Percentiles rank a stretch among this genome's conserved stretches.
phyloP scores from a whole-genome alignment of 2,888 invertebrate species.

The Temnothorax ravouxi region DNA sequence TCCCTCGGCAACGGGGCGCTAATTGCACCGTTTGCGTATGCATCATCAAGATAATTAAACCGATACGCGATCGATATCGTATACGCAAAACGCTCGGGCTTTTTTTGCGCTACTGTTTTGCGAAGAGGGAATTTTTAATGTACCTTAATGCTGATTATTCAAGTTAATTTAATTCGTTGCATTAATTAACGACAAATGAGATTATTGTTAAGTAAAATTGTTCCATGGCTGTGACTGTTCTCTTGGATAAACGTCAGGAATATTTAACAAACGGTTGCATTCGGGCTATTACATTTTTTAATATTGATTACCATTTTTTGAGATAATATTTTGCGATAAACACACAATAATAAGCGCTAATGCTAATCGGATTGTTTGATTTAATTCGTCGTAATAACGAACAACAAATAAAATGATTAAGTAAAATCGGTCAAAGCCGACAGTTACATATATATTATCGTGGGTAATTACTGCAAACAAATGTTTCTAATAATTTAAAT shows the following conservation, averaged over 20 bases:
- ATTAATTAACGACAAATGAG: background rate
- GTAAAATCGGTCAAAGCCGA: background rate
- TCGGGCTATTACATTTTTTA: background rate
- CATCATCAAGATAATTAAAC: constrained; percentile 37
- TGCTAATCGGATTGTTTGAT: constrained; percentile 10
- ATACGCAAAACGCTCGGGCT: background rate
- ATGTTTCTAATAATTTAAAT: constrained; percentile 9
- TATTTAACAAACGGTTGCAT: background rate
- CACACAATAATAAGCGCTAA: constrained; percentile 7
- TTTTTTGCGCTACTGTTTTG: background rate
- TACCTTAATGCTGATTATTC: constrained; percentile 6
- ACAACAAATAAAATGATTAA: constrained; percentile 14
- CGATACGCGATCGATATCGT: constrained; percentile 7
- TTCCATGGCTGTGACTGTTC: background rate
- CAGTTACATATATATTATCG: background rate
- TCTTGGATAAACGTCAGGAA: constrained; percentile 2
- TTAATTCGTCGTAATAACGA: constrained; percentile 24
- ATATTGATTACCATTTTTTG: constrained; percentile 24
- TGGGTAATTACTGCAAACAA: background rate
- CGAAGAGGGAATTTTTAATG: background rate
- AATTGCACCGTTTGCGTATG: constrained; percentile 44
- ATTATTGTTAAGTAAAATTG: constrained; percentile 14
- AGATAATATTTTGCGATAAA: background rate
- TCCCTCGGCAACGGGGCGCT: constrained; percentile 8
- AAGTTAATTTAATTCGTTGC: constrained; percentile 1